Evolutionary conservation across 2,797 vertebrate species (phyloP), one percentile per base, ranked within the genome.

Genomic region (Fratercula arctica): DNA sequence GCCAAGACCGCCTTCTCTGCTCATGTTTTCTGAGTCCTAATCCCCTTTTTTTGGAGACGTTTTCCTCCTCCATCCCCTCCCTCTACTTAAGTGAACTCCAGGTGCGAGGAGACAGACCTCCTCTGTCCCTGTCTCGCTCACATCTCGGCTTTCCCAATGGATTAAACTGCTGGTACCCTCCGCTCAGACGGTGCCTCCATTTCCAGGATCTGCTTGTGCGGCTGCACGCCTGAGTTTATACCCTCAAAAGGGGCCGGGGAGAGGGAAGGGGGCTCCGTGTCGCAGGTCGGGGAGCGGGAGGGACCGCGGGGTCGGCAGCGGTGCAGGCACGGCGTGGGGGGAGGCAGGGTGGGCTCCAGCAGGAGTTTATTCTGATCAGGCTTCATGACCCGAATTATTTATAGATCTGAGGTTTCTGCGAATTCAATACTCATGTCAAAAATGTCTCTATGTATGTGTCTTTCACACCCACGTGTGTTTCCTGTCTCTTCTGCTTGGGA

Each of bases 361-460:
- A 46, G 3, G 41, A 89, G 91, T 89, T 96, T 96, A 94, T 96
- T 96, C 96, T 87, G 79, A 90, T 92, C 89, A 80, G n/a, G 74
- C 90, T 94, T 95, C 94, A 84, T 92, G 97, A 97, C 96, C 96
- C 35, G 0, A 82, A 86, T 96, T 97, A 96, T 96, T 96, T 96
- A 94, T 89, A 97, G 97, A 96, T 60, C 91, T 79, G 78, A 97
- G 92, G 54, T 86, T 94, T 92, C 90, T 69, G 90, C 43, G 90
- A 91, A 91, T 87, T 85, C 93, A n/a, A 70, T 43, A 35, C 72
- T 89, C 53, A 33, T 80, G 87, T 94, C 95, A 93, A 70, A 93
- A 96, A 92, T 9, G 83, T 95, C 92, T 95, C 90, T 82, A 21
- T 31, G 88, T 57, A 15, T 46, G 39, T 72, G 15, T 79, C 57